Conservation (phyloP, 64 coral and sea anemone genomes). For the Porites lutea region DNA sequence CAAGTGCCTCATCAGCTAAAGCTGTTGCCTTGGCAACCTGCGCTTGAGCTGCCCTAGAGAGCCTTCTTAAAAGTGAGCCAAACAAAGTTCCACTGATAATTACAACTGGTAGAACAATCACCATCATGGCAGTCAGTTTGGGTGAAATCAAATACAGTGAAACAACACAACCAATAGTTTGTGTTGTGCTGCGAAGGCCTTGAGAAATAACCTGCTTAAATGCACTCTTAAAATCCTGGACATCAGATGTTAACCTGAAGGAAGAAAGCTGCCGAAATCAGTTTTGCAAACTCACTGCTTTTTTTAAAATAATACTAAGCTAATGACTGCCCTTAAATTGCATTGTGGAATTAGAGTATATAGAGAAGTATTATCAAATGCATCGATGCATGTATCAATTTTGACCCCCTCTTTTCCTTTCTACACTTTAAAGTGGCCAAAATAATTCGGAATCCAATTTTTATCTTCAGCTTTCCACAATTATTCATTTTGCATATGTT, state of each 20-base stretch:
- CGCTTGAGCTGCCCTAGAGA: conserved; percentile 89
- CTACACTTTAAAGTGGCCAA: no score
- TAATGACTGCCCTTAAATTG: no score
- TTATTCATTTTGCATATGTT: no score
- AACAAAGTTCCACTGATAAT: conserved; percentile 81
- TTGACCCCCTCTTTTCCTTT: no score
- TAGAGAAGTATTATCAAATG: no score
- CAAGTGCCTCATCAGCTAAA: conserved; percentile 92
- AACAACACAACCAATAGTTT: conserved; percentile 90
- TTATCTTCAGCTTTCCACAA: no score
- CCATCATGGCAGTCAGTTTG: conserved; percentile 76
- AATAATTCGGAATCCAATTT: no score
- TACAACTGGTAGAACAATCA: conserved; percentile 69
- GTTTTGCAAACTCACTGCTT: no score
- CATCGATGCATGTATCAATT: no score
- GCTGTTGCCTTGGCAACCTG: conserved; percentile 95
- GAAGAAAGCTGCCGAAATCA: not conserved
- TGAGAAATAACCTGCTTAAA: conserved; percentile 98
- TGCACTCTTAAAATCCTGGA: conserved; percentile 98
- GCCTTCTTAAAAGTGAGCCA: conserved; percentile 82
- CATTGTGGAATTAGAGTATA: no score
- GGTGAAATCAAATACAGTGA: conserved; percentile 93
- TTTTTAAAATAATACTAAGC: no score
- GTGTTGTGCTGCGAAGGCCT: conserved; percentile 84
- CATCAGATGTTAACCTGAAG: conserved; percentile 82